Evolutionary conservation across 2,888 invertebrate genomes (phyloP), one percentile per base, ranked within the genome.

Genomic region (Heliconius erato): DNA sequence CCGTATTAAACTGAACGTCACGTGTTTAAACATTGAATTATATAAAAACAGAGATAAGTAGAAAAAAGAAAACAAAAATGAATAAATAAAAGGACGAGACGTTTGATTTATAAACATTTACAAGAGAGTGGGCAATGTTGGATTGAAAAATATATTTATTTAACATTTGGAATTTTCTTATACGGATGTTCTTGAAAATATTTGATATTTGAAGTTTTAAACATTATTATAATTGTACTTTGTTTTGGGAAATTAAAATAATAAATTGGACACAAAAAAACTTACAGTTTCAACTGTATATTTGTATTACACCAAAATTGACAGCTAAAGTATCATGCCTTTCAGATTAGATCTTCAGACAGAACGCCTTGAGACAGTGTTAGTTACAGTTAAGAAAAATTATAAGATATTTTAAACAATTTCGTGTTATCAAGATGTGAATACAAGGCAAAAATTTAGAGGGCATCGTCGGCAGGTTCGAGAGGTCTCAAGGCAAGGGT

Each of bases 381-480:
- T 49, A 67, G 67, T 44, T 28, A 78, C 78, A 67, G 65, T 78
- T 67, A 67, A 23, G 19, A 67, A 44, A 78, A 78, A 78, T 67
- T 28, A 65, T 67, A 79, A 83, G 19, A 79, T 81, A 68, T 69
- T 81, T 72, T 79, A 76, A 49, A 79, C 49, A 81, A 79, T 71
- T 74, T 83, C 76, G 59, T 65, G 23, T 28, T 82, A 74, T 80
- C 74, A 74, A 80, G 81, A 84, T 78, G 40, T 81, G 59, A 83
- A 85, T 85, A 84, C 84, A 81, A 84, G 84, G 82, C 82, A 87
- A 86, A 89, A 90, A 89, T 89, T 91, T 89, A 88, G 89, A 89
- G 86, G 89, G 88, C 90, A 87, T 88, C 89, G 90, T 90, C 87
- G 90, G 88, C 89, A 87, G 85, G 84, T 82, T 92, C 87, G 88